Conservation (phyloP, 92 coral and sea anemone species). For the Heliopora coerulea region DNA sequence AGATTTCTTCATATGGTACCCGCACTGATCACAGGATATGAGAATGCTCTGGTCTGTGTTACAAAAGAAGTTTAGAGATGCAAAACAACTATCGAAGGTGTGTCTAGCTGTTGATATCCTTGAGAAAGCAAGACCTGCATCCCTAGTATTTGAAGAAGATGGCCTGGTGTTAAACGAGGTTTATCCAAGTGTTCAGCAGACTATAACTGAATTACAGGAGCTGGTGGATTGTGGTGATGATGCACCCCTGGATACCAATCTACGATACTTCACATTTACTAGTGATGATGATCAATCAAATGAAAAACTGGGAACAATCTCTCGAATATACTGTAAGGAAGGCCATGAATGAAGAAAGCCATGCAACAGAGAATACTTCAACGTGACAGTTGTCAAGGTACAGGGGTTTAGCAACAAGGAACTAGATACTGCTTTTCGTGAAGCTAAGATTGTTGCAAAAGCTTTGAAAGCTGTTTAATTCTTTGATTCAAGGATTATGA, state of each 20-base stretch:
- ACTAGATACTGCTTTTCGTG: not conserved
- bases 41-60: not conserved
- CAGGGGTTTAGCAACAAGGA: not conserved
- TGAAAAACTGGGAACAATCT: not conserved
- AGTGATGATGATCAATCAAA: not conserved
- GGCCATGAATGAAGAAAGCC: constrained; percentile 8
- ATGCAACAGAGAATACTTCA: not conserved
- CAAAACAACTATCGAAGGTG: not conserved
- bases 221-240: constrained; percentile 4
- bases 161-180: not conserved
- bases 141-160: constrained; percentile 6
- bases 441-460: not conserved
- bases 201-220: not conserved
- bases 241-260: not conserved
- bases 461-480: not conserved
- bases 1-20: constrained; percentile 10
- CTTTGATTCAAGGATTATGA: not conserved
- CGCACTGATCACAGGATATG: not conserved
- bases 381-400: not conserved
- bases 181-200: not conserved
- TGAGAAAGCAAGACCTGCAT: not conserved
- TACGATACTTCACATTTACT: not conserved
- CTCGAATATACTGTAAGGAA: not conserved
- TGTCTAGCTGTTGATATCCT: not conserved
- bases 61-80: constrained; percentile 2